phyloP scores from a whole-genome alignment of 1,140 invertebrate genomes.

The Eubasilissa regina region DNA sequence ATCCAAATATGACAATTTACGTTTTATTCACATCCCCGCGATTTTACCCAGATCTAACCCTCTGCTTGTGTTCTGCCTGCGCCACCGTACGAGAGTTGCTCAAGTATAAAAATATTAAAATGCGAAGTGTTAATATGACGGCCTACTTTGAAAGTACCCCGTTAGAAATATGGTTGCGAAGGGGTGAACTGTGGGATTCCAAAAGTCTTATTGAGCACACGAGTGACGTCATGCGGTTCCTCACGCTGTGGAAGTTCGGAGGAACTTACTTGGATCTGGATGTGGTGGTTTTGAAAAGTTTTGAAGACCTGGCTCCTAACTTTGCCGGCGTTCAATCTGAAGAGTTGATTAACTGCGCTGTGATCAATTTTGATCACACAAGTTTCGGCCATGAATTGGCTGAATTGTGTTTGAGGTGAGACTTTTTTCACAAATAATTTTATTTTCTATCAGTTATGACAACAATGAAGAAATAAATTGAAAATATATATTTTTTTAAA shows the following conservation, averaged over 20 bases:
- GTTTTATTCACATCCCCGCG: slow-evolving; percentile 68
- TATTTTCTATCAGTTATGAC: too few species aligned
- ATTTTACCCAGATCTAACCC: not conserved
- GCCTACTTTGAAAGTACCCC: slow-evolving; percentile 69
- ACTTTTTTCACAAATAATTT: too few species aligned
- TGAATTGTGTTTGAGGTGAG: slow-evolving; percentile 71
- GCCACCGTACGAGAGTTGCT: slow-evolving; percentile 62
- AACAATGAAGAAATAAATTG: too few species aligned
- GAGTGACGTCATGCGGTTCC: slow-evolving; percentile 72
- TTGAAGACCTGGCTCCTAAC: slow-evolving; percentile 75
- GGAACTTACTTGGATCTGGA: slow-evolving; percentile 81
- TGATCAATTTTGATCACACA: slow-evolving; percentile 75
- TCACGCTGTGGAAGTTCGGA: slow-evolving; percentile 75
- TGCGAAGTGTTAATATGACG: slow-evolving; percentile 62
- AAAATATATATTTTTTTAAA: too few species aligned
- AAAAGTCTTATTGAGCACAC: slow-evolving; percentile 70
- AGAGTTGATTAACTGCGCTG: slow-evolving; percentile 75
- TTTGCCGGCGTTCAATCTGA: slow-evolving; percentile 74
- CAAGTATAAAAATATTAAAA: slow-evolving; percentile 67
- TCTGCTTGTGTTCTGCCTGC: not conserved
- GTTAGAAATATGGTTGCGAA: slow-evolving; percentile 70
- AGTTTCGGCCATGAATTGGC: slow-evolving; percentile 75
- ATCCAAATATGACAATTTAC: slow-evolving; percentile 70
- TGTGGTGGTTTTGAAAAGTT: slow-evolving; percentile 77
- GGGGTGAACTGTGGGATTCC: slow-evolving; percentile 66